Base-by-base conservation (phyloP, 2,888 invertebrate species). In the Scrobipalpa atriplicella region DNA sequence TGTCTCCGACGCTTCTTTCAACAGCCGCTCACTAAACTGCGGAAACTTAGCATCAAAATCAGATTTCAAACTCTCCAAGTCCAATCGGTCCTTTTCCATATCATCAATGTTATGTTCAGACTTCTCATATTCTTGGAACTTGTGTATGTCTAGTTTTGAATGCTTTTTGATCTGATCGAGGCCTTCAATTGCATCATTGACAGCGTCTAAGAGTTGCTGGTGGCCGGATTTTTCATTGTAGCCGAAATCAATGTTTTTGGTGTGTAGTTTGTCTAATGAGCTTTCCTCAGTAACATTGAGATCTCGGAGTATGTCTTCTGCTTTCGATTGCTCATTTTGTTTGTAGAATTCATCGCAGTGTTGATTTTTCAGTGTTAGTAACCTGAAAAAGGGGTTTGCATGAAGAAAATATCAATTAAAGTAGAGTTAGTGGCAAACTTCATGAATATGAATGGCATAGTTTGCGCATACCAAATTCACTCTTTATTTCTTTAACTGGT, bases 191-290 rank as follows among this genome's bases (percentile, higher is more conserved):
- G 92, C 88, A 56, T 92, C 90, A 0, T 83, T 86, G 0, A 93
- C 89, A 0, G 91, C 90, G 0, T 92, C 88, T 0, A 92, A 62
- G 0, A 93, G 69, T 65, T 92, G 87, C 58, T 85, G 80, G 65
- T 90, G 90, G 0, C 92, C 91, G 0, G 80, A 82, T 0, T 80
- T 77, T 29, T 87, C 82, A 21, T 84, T 72, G 63, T 84, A 90
- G 0, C 92, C 93, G 62, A 92, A 87, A 39, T 92, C 88, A 0
- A 93, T 79, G 10, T 90, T 88, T 66, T 84, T 87, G 0, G 85
- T 82, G 36, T 85, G 78, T 0, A 93, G 72, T 63, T 80, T 86
- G 69, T 93, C 83, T 0, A 92, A 74, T 54, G 76, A 81, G 0
- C 76, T 73, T 68, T 88, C 81, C 70, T 90, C 87, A 0, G 82